These are phyloP conservation scores for Mythimna impura DNA, from an alignment of 2,888 invertebrate species.

Conservation along the genomic window DNA sequence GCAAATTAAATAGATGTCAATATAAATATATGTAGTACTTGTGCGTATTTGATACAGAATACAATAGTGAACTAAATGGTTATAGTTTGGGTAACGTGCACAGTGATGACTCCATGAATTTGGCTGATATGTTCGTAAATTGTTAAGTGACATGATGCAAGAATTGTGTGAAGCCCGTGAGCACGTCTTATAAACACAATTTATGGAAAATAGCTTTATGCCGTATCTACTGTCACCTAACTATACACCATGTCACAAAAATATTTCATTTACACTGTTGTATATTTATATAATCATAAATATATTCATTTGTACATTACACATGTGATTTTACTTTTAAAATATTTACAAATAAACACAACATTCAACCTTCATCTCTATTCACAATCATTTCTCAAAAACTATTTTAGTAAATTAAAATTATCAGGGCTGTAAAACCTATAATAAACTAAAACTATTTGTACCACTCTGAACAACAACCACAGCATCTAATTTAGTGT, in stretches of 20 bases:
- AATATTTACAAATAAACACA: constrained; percentile 88
- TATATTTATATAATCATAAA: constrained; percentile 84
- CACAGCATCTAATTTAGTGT: constrained; percentile 38
- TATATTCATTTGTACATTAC: constrained; percentile 89
- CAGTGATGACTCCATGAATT: constrained; percentile 72
- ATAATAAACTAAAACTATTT: constrained; percentile 75
- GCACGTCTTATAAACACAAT: constrained; percentile 75
- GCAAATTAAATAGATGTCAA: constrained; percentile 62
- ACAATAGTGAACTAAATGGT: constrained; percentile 65
- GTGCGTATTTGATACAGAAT: constrained; percentile 78
- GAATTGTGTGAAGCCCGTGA: constrained; percentile 84
- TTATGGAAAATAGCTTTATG: constrained; percentile 82
- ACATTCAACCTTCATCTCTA: constrained; percentile 81
- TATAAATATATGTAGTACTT: constrained; percentile 70
- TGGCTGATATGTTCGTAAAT: constrained; percentile 83
- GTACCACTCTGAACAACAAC: constrained; percentile 52
- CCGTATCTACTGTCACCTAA: constrained; percentile 76
- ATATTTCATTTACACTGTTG: constrained; percentile 84
- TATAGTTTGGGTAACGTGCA: constrained; percentile 71
- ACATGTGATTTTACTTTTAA: constrained; percentile 81
- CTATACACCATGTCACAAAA: constrained; percentile 89
- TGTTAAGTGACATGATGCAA: constrained; percentile 84
- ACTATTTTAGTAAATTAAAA: constrained; percentile 74
- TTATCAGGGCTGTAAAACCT: constrained; percentile 84
- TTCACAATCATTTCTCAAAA: constrained; percentile 76